phyloP scores from a whole-genome alignment of 2,113 vertebrate species.

The Rostratula benghalensis region DNA sequence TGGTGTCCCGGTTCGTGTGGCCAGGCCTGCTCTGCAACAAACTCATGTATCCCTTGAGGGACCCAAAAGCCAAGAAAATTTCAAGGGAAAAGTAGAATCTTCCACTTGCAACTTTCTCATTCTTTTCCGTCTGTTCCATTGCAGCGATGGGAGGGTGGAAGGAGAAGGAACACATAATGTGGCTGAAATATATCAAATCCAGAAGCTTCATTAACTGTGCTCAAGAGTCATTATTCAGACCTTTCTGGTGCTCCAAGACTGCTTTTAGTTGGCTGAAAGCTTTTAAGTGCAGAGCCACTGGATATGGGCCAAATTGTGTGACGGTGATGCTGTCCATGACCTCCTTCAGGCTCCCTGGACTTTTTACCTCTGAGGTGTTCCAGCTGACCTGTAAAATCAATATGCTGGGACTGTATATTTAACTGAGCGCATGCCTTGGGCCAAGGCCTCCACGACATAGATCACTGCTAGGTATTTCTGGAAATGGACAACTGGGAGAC shows the following conservation, averaged over 20 bases:
- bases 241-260: constrained; percentile 28
- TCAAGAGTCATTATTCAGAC: constrained; percentile 45
- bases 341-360: constrained; percentile 29
- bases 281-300: constrained; percentile 28
- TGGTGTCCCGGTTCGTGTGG: not conserved
- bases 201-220: constrained; percentile 33
- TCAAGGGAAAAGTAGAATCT: not conserved
- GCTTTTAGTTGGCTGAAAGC: constrained; percentile 48
- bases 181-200: not conserved
- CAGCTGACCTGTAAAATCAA: constrained; percentile 52
- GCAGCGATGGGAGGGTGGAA: not conserved
- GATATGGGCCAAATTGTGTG: constrained; percentile 51
- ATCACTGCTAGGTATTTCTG: not conserved
- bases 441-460: not conserved
- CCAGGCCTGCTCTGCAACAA: fast-evolving
- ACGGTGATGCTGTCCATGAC: constrained; percentile 15
- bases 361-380: constrained; percentile 46
- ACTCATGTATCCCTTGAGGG: fast-evolving
- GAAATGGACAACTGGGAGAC: not conserved
- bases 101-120: not conserved
- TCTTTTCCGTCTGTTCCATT: not conserved
- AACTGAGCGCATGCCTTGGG: not conserved
- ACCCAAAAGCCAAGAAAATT: not conserved
- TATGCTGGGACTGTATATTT: not conserved
- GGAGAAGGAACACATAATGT: not conserved